Conservation (phyloP, 2,888 invertebrate genomes). For the Cephus nigrinus region DNA sequence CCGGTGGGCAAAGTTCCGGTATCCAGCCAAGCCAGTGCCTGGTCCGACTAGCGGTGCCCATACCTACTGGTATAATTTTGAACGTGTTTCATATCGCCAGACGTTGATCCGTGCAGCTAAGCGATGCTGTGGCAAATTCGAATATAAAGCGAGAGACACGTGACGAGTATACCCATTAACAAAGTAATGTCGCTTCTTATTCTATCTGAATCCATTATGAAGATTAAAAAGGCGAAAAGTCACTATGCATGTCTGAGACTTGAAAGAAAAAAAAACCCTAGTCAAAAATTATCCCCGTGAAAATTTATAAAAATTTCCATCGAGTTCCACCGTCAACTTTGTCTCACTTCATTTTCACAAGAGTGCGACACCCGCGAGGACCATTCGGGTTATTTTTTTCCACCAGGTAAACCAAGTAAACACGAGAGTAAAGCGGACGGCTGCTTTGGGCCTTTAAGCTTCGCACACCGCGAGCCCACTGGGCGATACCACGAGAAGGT, state of each 20-base stretch:
- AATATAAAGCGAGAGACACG: neutral
- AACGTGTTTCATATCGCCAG: neutral
- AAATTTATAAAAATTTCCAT: neutral
- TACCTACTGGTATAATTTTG: neutral
- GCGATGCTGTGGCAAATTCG: neutral
- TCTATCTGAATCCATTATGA: neutral
- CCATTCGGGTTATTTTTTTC: neutral
- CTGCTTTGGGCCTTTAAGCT: neutral
- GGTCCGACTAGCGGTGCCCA: neutral
- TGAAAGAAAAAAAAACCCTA: neutral
- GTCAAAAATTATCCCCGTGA: neutral
- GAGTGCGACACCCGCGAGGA: neutral
- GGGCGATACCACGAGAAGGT: neutral
- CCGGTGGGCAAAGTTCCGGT: neutral
- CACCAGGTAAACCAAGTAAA: neutral
- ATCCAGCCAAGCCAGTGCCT: neutral
- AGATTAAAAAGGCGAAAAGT: neutral
- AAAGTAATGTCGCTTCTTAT: neutral
- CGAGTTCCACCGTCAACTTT: neutral
- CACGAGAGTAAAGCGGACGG: neutral
- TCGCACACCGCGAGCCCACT: neutral
- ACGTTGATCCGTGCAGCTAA: neutral
- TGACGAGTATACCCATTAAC: neutral
- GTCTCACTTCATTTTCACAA: neutral
- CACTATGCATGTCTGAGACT: neutral